Conservation (phyloP, 1,140 invertebrate genomes). For the Hormaphis cornu region DNA sequence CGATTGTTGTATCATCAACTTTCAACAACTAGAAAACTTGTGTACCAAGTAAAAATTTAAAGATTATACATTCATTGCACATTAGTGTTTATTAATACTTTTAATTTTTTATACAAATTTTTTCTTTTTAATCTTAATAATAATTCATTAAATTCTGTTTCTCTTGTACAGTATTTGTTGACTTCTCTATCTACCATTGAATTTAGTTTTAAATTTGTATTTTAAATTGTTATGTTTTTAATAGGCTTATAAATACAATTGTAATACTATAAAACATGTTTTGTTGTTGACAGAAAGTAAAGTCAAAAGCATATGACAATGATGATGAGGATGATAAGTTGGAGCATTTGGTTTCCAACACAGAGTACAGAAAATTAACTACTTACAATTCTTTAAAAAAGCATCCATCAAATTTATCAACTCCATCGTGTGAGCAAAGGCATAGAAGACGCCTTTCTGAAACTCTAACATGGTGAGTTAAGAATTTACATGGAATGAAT, state of each 20-base stretch:
- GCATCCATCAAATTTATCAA: slow-evolving; percentile 9
- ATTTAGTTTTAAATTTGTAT: too few relatives aligned
- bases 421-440: slow-evolving; percentile 9
- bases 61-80: too few relatives aligned
- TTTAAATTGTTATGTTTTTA: not conserved
- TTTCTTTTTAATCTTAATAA: too few relatives aligned
- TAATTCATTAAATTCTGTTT: too few relatives aligned
- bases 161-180: too few relatives aligned
- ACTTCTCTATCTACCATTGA: too few relatives aligned
- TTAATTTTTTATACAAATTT: too few relatives aligned
- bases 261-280: not conserved
- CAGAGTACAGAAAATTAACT: slow-evolving; percentile 21
- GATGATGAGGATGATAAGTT: slow-evolving; percentile 10
- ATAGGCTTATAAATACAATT: too few relatives aligned
- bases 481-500: not conserved
- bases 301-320: not conserved
- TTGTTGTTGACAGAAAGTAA: slow-evolving; percentile 23
- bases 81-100: too few relatives aligned
- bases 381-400: slow-evolving; percentile 11
- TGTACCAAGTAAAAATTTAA: too few relatives aligned
- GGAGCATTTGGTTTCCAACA: slow-evolving; percentile 20
- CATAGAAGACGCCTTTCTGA: slow-evolving; percentile 21
- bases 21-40: too few relatives aligned
- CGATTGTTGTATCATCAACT: too few relatives aligned
- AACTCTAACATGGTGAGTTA: slow-evolving; percentile 19